phyloP scores from a whole-genome alignment of 2,797 vertebrate genomes.

The Periophthalmus magnuspinnatus region DNA sequence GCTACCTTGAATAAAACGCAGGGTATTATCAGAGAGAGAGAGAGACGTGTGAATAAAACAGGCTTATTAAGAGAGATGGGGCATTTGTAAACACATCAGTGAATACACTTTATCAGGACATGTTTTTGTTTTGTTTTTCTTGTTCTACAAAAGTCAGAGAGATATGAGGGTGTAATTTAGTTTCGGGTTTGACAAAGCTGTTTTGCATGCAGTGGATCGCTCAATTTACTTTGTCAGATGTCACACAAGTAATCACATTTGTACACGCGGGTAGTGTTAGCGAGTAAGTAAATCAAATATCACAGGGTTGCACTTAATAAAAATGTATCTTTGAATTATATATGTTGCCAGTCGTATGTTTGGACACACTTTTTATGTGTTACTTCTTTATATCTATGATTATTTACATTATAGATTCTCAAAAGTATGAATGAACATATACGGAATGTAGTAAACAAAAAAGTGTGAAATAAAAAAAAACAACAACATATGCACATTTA shows the following conservation, averaged over 20 bases:
- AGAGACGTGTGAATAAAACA: not conserved
- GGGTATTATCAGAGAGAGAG: not conserved
- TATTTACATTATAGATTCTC: too few relatives aligned
- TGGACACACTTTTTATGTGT: too few relatives aligned
- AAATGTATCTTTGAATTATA: too few relatives aligned
- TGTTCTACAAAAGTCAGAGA: not conserved
- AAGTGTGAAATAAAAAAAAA: too few relatives aligned
- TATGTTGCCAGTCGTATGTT: too few relatives aligned
- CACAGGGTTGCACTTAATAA: too few relatives aligned
- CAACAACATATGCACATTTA: too few relatives aligned
- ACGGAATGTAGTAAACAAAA: too few relatives aligned
- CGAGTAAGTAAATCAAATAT: too few relatives aligned
- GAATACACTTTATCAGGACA: not conserved
- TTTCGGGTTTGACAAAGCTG: not conserved
- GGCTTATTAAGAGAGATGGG: constrained; percentile 2
- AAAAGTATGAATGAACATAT: too few relatives aligned
- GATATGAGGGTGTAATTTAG: not conserved
- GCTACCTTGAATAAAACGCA: not conserved
- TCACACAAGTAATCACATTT: not conserved
- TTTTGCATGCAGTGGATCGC: not conserved
- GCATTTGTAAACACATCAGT: constrained; percentile 8
- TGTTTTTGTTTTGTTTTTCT: not conserved
- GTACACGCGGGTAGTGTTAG: not conserved
- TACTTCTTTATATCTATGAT: too few relatives aligned
- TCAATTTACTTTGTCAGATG: not conserved